Evolutionary conservation across 2,888 invertebrate genomes (phyloP), one percentile per base, ranked within the genome.

Genomic region (Chrysolina americana): DNA sequence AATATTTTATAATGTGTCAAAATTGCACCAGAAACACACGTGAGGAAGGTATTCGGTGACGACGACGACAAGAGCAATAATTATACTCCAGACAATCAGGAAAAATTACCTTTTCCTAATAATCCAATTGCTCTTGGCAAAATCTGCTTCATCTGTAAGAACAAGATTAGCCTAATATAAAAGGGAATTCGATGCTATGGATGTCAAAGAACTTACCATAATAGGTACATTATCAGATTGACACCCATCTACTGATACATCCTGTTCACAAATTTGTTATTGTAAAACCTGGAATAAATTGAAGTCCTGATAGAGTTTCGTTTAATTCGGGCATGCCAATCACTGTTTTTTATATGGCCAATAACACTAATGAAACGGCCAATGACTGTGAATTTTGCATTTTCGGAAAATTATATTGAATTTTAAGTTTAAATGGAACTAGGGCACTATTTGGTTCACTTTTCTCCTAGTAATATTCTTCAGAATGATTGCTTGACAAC

Each of bases 91-190:
- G 8, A 59, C 21, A 23, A 63, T 63, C 36, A 63, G 36, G 17
- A 63, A 8, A 50, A 15, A 10, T 5, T 50, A 8, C 50, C 50
- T 63, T 63, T 41, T 36, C 36, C 36, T 15, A 36, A n/a, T 41
- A 63, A 63, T 63, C 1, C 6, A 15, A 63, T 9, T 63, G 63
- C 63, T n/a, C 11, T 63, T 63, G 17, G 17, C 63, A 63, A 63
- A 63, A 17, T 63, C 28, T 63, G 63, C 36, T 63, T 63, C 63
- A 63, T 63, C n/a, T 63, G 63, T 41, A 63, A 36, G 2, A 63
- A 28, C 4, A 63, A 28, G 1, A 63, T 63, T 36, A 36, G 4
- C 17, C 6, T 23, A 23, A 23, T 28, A 21, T 23, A 6, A 21
- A 59, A 23, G 23, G 59, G 23, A 13, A 59, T 59, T 9, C 2